These are phyloP conservation scores for Thaumatotibia leucotreta DNA, from an alignment of 1,140 invertebrate species.

Conservation along the genomic window DNA sequence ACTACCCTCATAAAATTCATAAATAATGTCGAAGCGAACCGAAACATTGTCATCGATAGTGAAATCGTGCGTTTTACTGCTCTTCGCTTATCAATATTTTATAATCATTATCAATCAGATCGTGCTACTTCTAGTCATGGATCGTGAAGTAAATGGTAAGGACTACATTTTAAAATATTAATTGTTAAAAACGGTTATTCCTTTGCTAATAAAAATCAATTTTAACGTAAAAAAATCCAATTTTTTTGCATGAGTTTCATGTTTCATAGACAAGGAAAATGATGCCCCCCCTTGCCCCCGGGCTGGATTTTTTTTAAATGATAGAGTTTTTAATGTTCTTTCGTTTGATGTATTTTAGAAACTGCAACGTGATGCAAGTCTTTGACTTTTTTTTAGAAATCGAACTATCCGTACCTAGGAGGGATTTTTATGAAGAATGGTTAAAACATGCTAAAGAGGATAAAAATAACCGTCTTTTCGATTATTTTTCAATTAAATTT, in stretches of 20 bases:
- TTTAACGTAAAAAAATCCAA: neutral
- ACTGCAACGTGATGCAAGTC: neutral
- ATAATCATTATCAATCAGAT: too few relatives aligned
- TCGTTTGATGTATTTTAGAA: neutral
- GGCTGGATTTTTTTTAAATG: neutral
- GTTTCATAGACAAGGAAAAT: neutral
- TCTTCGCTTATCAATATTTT: too few relatives aligned
- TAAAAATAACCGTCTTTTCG: neutral
- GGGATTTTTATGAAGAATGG: neutral
- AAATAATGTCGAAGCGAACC: too few relatives aligned
- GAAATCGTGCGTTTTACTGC: too few relatives aligned
- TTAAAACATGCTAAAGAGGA: neutral
- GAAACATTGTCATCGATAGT: too few relatives aligned
- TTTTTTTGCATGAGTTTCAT: neutral
- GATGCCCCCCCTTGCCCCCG: neutral
- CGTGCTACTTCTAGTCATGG: neutral
- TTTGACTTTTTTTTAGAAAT: neutral
- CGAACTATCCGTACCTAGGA: neutral
- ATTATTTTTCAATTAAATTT: neutral
- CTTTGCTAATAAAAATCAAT: neutral
- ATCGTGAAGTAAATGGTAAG: too few relatives aligned
- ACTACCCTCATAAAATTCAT: too few relatives aligned
- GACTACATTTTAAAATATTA: neutral
- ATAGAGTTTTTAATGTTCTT: neutral
- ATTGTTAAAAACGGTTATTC: neutral